Evolutionary conservation across 2,797 vertebrate species (phyloP).

Genomic region (Novumbra hubbsi): DNA sequence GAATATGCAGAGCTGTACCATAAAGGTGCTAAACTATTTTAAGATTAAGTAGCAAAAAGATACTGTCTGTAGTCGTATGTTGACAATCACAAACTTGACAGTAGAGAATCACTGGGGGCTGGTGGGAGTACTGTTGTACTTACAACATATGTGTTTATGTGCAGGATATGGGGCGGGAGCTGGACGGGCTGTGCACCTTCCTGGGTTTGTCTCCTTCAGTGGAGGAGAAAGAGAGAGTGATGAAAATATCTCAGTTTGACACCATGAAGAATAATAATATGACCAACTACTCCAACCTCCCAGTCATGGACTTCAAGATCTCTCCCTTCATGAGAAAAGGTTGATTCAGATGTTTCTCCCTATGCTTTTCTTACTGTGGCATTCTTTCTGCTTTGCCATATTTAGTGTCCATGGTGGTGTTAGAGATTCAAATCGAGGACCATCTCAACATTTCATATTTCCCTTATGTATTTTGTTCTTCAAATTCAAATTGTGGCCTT

Average conservation of each 20-base stretch:
- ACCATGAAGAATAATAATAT: slow-evolving; percentile 80
- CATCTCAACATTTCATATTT: no score
- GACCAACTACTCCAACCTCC: slow-evolving; percentile 72
- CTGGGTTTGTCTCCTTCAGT: slow-evolving; percentile 66
- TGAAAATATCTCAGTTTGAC: slow-evolving; percentile 67
- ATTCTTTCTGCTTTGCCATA: no score
- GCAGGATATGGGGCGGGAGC: slow-evolving; percentile 77
- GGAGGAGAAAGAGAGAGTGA: slow-evolving; percentile 62
- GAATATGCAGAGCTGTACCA: no score
- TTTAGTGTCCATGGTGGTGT: no score
- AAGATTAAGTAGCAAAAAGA: not conserved
- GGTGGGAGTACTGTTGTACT: no score
- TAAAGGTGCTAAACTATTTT: no score
- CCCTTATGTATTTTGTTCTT: no score
- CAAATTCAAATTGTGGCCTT: no score
- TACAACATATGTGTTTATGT: not conserved
- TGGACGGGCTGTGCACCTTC: slow-evolving; percentile 76
- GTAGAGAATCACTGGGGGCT: no score
- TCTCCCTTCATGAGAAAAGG: slow-evolving; percentile 90
- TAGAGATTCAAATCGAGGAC: no score
- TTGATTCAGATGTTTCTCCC: slow-evolving; percentile 35
- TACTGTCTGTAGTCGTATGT: not conserved
- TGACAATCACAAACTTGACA: not conserved
- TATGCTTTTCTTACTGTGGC: not conserved
- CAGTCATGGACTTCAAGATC: slow-evolving; percentile 68